Percentiles rank a stretch among this genome's conserved stretches.
These are phyloP conservation scores for Apistogramma diplotaenia DNA, from an alignment of 2,113 vertebrate species.

Conservation along the genomic window DNA sequence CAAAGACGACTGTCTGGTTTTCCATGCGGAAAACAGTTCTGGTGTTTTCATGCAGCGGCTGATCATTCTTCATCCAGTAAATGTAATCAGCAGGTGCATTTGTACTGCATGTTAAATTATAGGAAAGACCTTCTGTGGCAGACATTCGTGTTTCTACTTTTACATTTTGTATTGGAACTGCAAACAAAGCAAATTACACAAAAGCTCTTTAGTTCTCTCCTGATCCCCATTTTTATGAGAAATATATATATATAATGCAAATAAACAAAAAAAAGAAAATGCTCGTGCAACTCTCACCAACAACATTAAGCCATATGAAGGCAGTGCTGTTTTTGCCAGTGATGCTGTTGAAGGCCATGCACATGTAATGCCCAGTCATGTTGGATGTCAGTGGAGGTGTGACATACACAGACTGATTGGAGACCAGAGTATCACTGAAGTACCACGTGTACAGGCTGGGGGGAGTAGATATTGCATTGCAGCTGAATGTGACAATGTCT, in stretches of 20 bases:
- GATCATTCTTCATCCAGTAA: conserved; percentile 48
- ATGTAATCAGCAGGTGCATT: conserved; percentile 22
- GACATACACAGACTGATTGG: conserved; percentile 23
- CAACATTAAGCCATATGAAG: conserved; percentile 6
- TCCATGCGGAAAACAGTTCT: neutral
- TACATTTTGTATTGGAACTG: conserved; percentile 34
- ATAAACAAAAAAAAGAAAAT: neutral
- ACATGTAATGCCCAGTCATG: conserved; percentile 43
- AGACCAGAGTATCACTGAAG: conserved; percentile 17
- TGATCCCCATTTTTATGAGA: neutral
- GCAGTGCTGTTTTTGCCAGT: conserved; percentile 31
- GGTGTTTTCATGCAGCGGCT: conserved; percentile 3
- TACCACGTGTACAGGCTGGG: conserved; percentile 50
- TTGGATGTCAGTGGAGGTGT: conserved; percentile 2
- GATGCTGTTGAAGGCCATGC: conserved; percentile 51
- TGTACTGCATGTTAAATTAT: conserved; percentile 46
- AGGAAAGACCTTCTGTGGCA: conserved; percentile 19
- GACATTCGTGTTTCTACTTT: neutral
- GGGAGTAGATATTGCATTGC: conserved; percentile 50
- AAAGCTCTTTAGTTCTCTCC: neutral
- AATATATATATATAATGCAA: neutral
- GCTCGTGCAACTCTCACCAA: conserved; percentile 22
- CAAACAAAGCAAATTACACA: neutral
- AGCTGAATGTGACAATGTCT: conserved; percentile 31
- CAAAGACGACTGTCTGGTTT: conserved; percentile 52